Evolutionary conservation across 2,888 invertebrate species (phyloP), one percentile per base, ranked within the genome.

Genomic region (Caenorhabditis sp.): DNA sequence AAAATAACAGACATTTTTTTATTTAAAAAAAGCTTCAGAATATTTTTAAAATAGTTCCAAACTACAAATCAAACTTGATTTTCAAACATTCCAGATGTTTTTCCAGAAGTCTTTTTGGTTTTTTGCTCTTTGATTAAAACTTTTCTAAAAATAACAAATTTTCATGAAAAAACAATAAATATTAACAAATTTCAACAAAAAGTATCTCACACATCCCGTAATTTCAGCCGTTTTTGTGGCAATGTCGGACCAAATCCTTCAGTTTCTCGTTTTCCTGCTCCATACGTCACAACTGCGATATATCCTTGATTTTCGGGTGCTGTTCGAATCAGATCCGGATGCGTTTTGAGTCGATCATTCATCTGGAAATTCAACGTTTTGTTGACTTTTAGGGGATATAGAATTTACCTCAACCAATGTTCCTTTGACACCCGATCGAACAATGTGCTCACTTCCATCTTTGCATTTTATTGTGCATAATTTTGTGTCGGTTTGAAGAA

Each of bases 291-390:
- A 36, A 82, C 76, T 14, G 77, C 79, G 25, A 82, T 76, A 64
- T 69, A 82, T 17, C 81, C 81, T 70, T 75, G 78, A 50, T 82
- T 82, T 64, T 82, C 80, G 10, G 80, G 75, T 1, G 82, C 74
- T 1, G 79, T 82, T 70, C 82, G 64, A 20, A 82, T 67, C 20
- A 82, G 66, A 70, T 80, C 79, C 1, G 82, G 82, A 26, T 70
- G 26, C 0, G 67, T 69, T 60, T 78, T 80, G 27, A 80, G 66
- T 17, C 80, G 76, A 31, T 78, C 80, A 54, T 80, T 80, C 59
- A 80, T 67, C 76, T 31, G 10, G 10, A 31, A 4, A 31, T n/a
- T 7, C 31, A 31, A 31, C 10, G 10, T 31, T 31, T 31, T 10
- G 4, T 31, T 10, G 10, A 31, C 4, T 31, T 31, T 31, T 10